Percentiles rank a stretch among this genome's conserved stretches.
Evolutionary conservation across 2,797 vertebrate genomes (phyloP).

Genomic region (Sparidentex hasta): DNA sequence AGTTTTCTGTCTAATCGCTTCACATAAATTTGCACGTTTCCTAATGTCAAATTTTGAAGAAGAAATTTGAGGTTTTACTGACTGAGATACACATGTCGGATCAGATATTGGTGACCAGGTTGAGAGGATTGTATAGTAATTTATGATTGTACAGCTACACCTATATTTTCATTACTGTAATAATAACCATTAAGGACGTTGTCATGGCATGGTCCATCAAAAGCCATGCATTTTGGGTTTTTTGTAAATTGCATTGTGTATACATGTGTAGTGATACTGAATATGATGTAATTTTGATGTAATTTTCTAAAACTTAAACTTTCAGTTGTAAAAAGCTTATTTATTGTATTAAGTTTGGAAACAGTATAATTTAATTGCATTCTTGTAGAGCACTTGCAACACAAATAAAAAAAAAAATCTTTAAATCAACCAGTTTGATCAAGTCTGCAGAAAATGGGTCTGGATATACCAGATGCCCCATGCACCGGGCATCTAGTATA

Average conservation of each 20-base stretch:
- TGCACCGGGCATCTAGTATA: too few species aligned
- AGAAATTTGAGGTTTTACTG: conserved; percentile 3
- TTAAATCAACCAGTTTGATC: conserved; percentile 51
- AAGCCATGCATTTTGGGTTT: conserved; percentile 64
- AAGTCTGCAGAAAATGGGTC: conserved; percentile 26
- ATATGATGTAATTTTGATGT: conserved; percentile 68
- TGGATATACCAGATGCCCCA: background rate
- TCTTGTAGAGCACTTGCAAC: conserved; percentile 86
- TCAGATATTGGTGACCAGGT: conserved; percentile 53
- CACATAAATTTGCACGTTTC: background rate
- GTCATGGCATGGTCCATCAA: conserved; percentile 36
- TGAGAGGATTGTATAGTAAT: conserved; percentile 74
- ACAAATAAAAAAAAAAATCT: conserved; percentile 81
- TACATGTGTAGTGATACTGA: conserved; percentile 58
- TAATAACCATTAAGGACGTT: conserved; percentile 46
- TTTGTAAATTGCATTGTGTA: conserved; percentile 70
- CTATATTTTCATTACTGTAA: conserved; percentile 58
- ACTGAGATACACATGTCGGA: conserved; percentile 32
- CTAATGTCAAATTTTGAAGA: background rate
- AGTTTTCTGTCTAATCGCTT: background rate
- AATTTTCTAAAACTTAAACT: conserved; percentile 62
- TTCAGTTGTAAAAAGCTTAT: conserved; percentile 71
- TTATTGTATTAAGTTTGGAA: conserved; percentile 79
- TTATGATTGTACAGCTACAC: conserved; percentile 71
- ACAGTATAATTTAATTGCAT: conserved; percentile 76